These are phyloP conservation scores for Halictus rubicundus DNA, from an alignment of 1,140 invertebrate genomes.

Conservation along the genomic window DNA sequence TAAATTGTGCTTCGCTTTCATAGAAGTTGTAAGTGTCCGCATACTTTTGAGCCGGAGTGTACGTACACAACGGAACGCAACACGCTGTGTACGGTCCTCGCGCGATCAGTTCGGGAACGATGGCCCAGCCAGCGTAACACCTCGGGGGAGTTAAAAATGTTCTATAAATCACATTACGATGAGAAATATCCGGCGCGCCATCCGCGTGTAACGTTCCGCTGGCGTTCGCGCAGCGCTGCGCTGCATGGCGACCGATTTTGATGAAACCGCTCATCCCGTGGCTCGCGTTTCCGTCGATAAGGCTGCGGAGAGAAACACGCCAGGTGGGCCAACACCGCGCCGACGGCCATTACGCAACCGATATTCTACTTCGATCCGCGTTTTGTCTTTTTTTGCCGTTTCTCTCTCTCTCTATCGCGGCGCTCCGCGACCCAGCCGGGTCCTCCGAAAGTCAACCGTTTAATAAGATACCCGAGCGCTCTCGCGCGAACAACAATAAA, in stretches of 20 bases:
- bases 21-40: too few species aligned
- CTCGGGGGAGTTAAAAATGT: slow-evolving; percentile 73
- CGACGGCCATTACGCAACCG: neutral
- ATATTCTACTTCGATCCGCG: neutral
- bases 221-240: neutral
- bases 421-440: too few species aligned
- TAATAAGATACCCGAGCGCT: slow-evolving; percentile 44
- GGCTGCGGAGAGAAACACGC: neutral
- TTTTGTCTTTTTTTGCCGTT: neutral
- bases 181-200: slow-evolving; percentile 67
- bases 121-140: slow-evolving; percentile 57
- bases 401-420: too few species aligned
- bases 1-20: too few species aligned
- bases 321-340: neutral
- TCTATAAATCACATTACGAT: slow-evolving; percentile 76
- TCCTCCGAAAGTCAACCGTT: slow-evolving; percentile 21
- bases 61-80: neutral
- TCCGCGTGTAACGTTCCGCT: slow-evolving; percentile 53
- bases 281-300: neutral
- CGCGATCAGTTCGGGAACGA: slow-evolving; percentile 45
- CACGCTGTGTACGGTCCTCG: slow-evolving; percentile 44
- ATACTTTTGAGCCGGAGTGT: neutral
- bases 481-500: slow-evolving; percentile 30
- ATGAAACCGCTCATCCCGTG: neutral
- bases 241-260: slow-evolving; percentile 3